Evolutionary conservation across 1,140 invertebrate species (phyloP), one percentile per base, ranked within the genome.

Genomic region (Oncopeltus fasciatus): DNA sequence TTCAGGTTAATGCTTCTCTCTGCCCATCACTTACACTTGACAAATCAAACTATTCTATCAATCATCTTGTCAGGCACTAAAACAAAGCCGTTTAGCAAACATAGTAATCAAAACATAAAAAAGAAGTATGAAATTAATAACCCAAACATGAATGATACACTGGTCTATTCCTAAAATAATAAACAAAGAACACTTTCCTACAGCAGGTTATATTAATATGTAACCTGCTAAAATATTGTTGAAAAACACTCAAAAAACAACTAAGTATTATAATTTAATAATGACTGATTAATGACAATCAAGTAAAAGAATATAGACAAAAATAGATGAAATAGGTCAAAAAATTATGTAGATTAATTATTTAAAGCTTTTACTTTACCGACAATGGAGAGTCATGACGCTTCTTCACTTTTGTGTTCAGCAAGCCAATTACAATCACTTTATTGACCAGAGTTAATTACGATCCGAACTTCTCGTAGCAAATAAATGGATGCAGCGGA

Each of bases 361-460:
- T 24, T 16, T 53, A 8, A 24, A 53, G 12, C 14, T 3, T 24
- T 24, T 31, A 57, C 27, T 31, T 57, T 57, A 57, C 27, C 31
- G 18, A 57, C 26, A 18, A 31, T 31, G n/a, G 4, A 57, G 16
- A 18, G 26, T 28, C 27, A 57, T 31, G 56, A 57, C 18, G 44
- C 43, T 27, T 2, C 14, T 12, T 18, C 21, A 51, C 11, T 46
- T 51, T 49, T 57, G 26, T 18, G 31, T 21, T 18, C 47, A 57
- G 49, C 28, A 62, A 58, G 61, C 62, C 57, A 49, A 63, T 60
- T 58, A 64, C 62, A 64, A 68, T 67, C 65, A 68, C 63, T 65
- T 67, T 68, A 68, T 68, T 68, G 67, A 68, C 67, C 67, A 62
- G 65, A 38, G 63, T 68, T 67, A 68, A 68, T 68, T 68, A 64